Base-by-base conservation (phyloP, 2,797 vertebrate species). In the Ptychadena robeensis region DNA sequence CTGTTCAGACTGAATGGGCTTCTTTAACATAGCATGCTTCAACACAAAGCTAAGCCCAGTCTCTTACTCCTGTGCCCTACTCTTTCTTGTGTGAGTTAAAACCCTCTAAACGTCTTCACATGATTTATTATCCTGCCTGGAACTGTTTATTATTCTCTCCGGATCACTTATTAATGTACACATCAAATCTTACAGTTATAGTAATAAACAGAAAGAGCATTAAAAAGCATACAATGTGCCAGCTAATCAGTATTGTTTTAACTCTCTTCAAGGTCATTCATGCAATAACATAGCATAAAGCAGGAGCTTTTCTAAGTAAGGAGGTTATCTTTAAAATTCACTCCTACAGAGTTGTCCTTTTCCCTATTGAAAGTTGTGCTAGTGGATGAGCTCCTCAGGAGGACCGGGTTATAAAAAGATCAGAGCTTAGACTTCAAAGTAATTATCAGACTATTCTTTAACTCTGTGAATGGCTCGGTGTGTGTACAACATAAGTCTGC, bases 201-300 rank as follows among this genome's bases (percentile, higher is more conserved):
- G 59, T 8, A 61, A 61, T 61, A 61, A 61, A 61, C 59, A 61
- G 59, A 59, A 59, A 9, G 25, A 61, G 59, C 59, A 61, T 61
- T 61, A 53, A 53, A n/a, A 18, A 53, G 44, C 44, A 53, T 28
- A 61, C 59, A 27, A 61, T 27, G 44, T 53, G 44, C 44, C 44
- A 53, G 25, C 59, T 61, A 25, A 28, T 61, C 59, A 61, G 59
- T 25, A 61, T 61, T 61, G 9, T 61, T 25, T 61, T 28, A 61
- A 61, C 28, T 25, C 59, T 28, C 12, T 7, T 61, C 59, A 61
- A 61, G 59, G 59, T 61, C 59, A 61, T 27, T 4, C 25, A 61
- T 61, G 25, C 59, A 61, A 15, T 27, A 61, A 61, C 48, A 11
- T 10, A 53, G 44, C 18, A 61, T 61, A 61, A 11, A 25, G 11